Conservation (phyloP, 2,888 invertebrate genomes). For the Monoplex corrugatus region DNA sequence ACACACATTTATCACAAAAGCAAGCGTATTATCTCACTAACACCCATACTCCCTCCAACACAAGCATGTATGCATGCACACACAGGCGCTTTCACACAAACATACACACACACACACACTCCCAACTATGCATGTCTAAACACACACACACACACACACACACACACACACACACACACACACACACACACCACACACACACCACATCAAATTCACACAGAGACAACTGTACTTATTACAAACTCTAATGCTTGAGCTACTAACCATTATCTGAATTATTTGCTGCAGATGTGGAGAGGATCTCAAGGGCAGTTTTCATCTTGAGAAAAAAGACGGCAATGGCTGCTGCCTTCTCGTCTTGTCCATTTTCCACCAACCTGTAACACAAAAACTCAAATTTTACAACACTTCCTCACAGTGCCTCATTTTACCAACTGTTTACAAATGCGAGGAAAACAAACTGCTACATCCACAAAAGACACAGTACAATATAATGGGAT, state of each 20-base stretch:
- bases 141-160: neutral
- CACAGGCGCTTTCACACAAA: too few relatives aligned
- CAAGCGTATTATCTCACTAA: too few relatives aligned
- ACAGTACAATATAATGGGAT: neutral
- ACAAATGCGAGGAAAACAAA: too few relatives aligned
- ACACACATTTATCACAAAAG: too few relatives aligned
- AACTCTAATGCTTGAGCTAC: neutral
- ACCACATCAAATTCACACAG: too few relatives aligned
- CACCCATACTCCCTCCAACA: too few relatives aligned
- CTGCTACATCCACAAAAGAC: neutral
- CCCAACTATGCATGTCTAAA: too few relatives aligned
- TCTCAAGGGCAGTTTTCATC: constrained; percentile 91
- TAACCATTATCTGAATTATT: neutral
- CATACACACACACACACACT: too few relatives aligned
- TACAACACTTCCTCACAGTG: too few relatives aligned
- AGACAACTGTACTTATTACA: neutral
- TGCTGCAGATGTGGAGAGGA: constrained; percentile 83
- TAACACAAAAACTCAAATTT: neutral
- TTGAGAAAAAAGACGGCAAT: constrained; percentile 95
- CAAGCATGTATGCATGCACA: too few relatives aligned
- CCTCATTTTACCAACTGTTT: neutral
- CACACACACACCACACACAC: too few relatives aligned
- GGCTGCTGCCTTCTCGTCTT: constrained; percentile 92
- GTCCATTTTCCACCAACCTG: constrained; percentile 86
- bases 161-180: neutral